Base-by-base conservation (phyloP, 2,113 vertebrate genomes). In the Brienomyrus brachyistius region DNA sequence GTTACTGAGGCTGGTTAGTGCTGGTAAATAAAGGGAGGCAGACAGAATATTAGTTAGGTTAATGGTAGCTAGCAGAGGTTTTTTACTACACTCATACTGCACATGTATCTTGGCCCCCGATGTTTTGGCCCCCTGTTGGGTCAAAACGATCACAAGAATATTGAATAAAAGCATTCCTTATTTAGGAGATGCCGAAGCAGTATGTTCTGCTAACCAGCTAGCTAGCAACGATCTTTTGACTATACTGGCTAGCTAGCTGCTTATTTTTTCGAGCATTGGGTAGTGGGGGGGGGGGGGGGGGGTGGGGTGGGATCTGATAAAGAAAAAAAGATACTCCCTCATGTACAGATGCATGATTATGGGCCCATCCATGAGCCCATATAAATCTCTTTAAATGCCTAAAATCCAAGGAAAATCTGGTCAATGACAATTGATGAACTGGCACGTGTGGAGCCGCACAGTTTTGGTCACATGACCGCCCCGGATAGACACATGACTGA, bases 231-330 rank as follows among this genome's bases (percentile, higher is more conserved):
- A 62, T 62, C 56, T 62, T 62, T 3, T n/a, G 7, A 62, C 23
- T 62, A 7, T 62, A 9, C 56, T 62, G 56, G 56, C 56, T n/a
- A 62, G 56, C 56, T n/a, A 62, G 7, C 5, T 62, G n/a, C n/a
- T 62, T 62, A 23, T 59, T 62, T 62, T 9, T 62, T 59, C 21
- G 23, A 23, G 21, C 21, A 59, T 59, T 1, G 4, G 52, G 17
- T 17, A 15, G 13, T 0, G 11, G 51, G 51, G 11, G 52, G 52
- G 15, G 51, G 51, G 2, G 47, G 8, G 47, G 47, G 47, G 7
- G n/a, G n/a, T n/a, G n/a, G n/a, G n/a, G n/a, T n/a, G 7, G 13
- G 50, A 91, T 88, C 91, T 89, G 89, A 86, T 31, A 19, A 86
- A 7, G 27, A n/a, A n/a, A 85, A 86, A 15, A 2, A 45, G 21